Base-by-base conservation (phyloP, 2,888 invertebrate genomes). In the Oligia strigilis region DNA sequence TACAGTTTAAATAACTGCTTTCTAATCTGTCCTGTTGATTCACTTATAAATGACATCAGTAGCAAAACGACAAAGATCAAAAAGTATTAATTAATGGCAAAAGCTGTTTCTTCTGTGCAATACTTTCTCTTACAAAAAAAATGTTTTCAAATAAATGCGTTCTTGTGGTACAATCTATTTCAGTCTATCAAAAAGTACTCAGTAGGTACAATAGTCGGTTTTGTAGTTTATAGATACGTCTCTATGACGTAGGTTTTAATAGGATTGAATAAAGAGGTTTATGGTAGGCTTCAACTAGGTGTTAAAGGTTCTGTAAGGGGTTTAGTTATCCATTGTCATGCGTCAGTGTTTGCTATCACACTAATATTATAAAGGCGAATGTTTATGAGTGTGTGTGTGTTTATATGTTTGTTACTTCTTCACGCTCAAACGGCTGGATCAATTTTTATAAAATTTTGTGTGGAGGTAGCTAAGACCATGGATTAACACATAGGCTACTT, bases 241-340 rank as follows among this genome's bases (percentile, higher is more conserved):
- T 69, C 14, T 83, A 55, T 83, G 77, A 75, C 76, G 80, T 69
- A 69, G 52, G 0, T 66, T 66, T 79, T 78, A 88, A 88, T 86
- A 73, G 84, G 82, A 83, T 86, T 81, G 40, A 69, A 71, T 83
- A 83, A 87, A 83, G 83, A 73, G 81, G 87, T 84, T 89, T 82
- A 72, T 77, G 75, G 66, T 36, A 62, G 64, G 71, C 75, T 77
- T 70, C 81, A 60, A 79, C 75, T 81, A 75, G 52, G 76, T 81
- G 73, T 87, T 73, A 75, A 72, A 67, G 67, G 58, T 85, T 85
- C 75, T 67, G 58, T 87, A 78, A 87, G 69, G 8, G n/a, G 40
- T 55, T 69, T 78, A 65, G 14, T 29, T 23, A 46, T 17, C 4
- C 14, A 40, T n/a, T 17, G 40, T 52, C 64, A 60, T 43, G 52